Conservation (phyloP, 1,140 invertebrate genomes). For the Caenorhabditis remanei region DNA sequence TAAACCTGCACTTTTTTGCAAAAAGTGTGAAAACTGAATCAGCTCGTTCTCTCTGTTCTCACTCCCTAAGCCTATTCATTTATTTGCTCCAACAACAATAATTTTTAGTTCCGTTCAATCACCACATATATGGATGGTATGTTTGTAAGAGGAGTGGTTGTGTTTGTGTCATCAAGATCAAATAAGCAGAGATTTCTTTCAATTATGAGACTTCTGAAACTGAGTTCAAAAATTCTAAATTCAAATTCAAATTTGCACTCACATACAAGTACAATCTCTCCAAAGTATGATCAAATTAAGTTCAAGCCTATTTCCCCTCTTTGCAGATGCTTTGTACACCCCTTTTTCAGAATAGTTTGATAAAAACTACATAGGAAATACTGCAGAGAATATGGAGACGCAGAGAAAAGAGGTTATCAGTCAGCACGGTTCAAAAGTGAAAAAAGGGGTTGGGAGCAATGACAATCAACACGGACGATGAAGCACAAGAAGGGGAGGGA, state of each 20-base stretch:
- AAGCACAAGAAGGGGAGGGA: slow-evolving; percentile 15
- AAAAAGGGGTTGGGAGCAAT: slow-evolving; percentile 47
- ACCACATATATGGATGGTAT: not conserved
- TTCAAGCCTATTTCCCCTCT: slow-evolving; percentile 2
- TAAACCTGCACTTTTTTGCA: too few relatives aligned
- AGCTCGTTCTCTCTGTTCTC: too few relatives aligned
- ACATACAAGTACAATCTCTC: not conserved
- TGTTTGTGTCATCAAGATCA: too few relatives aligned
- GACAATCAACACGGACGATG: slow-evolving; percentile 26
- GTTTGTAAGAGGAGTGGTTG: not conserved
- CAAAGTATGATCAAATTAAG: slow-evolving; percentile 35
- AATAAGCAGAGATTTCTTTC: too few relatives aligned
- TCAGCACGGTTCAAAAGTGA: slow-evolving; percentile 30
- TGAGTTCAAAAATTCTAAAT: too few relatives aligned
- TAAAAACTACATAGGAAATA: slow-evolving; percentile 1
- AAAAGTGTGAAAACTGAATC: too few relatives aligned
- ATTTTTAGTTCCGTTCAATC: slow-evolving; percentile 1
- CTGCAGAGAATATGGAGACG: not conserved
- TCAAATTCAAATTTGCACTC: too few relatives aligned
- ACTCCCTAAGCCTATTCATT: too few relatives aligned
- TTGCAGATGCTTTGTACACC: not conserved
- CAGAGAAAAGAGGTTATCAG: slow-evolving; percentile 38
- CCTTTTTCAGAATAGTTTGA: slow-evolving; percentile 24
- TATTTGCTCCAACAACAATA: too few relatives aligned
- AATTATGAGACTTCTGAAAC: too few relatives aligned